Conservation (phyloP, 1,140 invertebrate genomes). For the Chionoecetes opilio region DNA sequence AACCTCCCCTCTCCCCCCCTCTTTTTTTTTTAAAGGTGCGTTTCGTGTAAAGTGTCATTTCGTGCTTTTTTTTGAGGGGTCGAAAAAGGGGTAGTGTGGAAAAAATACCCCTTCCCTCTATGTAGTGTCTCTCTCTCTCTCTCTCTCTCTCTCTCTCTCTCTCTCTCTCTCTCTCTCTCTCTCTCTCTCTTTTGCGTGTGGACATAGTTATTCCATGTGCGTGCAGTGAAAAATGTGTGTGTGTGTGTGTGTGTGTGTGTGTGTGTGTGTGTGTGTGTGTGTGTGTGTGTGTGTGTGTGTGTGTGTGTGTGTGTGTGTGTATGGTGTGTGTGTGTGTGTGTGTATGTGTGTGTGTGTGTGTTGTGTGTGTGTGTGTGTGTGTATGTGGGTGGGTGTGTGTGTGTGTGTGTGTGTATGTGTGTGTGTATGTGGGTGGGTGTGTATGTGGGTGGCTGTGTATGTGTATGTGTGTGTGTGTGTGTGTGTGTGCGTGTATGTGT, state of each 20-base stretch:
- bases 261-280: slow-evolving; percentile 25
- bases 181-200: slow-evolving; percentile 37
- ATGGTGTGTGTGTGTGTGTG: neutral
- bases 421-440: too few species aligned
- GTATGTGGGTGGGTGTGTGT: too few species aligned
- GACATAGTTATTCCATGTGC: neutral
- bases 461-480: too few species aligned
- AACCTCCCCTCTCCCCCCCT: neutral
- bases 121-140: neutral
- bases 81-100: neutral
- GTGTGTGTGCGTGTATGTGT: too few species aligned
- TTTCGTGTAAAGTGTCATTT: neutral
- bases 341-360: too few species aligned
- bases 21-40: neutral
- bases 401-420: too few species aligned
- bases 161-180: slow-evolving; percentile 22
- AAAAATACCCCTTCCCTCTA: neutral
- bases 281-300: slow-evolving; percentile 27
- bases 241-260: slow-evolving; percentile 27
- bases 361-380: too few species aligned
- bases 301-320: neutral
- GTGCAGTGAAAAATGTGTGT: neutral
- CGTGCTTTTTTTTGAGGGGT: neutral
- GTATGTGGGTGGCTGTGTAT: too few species aligned
- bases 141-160: slow-evolving; percentile 47